These are phyloP conservation scores for Cliona cf. orientalis DNA, from an alignment of 37 sponge, comb jelly and placozoan genomes.

Conservation along the genomic window DNA sequence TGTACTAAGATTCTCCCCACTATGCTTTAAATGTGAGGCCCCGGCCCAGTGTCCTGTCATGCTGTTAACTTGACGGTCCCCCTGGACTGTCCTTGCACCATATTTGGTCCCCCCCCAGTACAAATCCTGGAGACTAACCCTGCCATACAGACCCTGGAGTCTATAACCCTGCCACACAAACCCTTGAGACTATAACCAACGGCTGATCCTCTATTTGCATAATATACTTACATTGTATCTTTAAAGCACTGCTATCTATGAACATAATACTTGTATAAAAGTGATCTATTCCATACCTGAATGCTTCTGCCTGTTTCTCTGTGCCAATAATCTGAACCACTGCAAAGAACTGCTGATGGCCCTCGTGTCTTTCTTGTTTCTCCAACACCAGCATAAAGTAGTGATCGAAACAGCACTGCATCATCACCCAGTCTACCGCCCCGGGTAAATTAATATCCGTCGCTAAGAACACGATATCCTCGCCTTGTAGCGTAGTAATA, in stretches of 20 bases:
- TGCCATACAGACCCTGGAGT: no score
- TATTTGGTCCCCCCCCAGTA: no score
- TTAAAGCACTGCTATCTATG: background rate
- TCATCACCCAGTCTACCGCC: constrained; percentile 99
- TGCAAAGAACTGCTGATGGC: constrained; percentile 96
- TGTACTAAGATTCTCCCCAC: no score
- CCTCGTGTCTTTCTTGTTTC: constrained; percentile 91
- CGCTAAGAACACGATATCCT: constrained; percentile 98
- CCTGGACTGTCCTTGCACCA: no score
- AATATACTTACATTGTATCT: no score
- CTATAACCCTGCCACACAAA: no score
- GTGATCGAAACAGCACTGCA: constrained; percentile 94
- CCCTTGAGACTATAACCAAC: no score
- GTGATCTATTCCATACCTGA: constrained; percentile 62
- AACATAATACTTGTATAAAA: background rate
- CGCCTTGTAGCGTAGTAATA: constrained; percentile 94
- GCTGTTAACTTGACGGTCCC: no score
- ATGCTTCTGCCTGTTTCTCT: constrained; percentile 86
- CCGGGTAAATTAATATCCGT: constrained; percentile 95
- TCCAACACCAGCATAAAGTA: constrained; percentile 97
- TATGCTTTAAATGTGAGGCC: no score
- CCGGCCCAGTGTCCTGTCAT: no score
- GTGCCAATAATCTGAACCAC: constrained; percentile 96
- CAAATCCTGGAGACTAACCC: no score
- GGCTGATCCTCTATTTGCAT: no score